Evolutionary conservation across 2,113 vertebrate species (phyloP).

Genomic region (Ictalurus punctatus): DNA sequence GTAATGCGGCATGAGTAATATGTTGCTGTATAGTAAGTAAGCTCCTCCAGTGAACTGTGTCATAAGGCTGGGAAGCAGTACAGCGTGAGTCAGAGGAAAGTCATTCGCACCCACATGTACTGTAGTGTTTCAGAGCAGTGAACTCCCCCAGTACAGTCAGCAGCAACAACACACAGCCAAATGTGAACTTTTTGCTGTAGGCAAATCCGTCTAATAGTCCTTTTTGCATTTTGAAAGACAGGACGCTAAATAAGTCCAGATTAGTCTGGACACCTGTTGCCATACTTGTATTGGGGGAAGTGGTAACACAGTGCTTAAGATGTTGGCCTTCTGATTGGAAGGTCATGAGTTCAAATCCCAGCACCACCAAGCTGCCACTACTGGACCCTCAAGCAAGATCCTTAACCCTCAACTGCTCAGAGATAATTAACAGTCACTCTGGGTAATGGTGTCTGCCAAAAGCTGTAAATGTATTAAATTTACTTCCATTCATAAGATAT

Average conservation of each 20-base stretch:
- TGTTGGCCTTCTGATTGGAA: no score
- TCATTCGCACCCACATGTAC: conserved; percentile 45
- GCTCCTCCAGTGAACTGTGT: conserved; percentile 21
- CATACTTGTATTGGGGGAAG: background rate
- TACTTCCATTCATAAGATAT: background rate
- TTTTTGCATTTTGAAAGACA: conserved; percentile 10
- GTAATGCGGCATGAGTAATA: conserved; percentile 17
- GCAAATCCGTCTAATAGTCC: background rate
- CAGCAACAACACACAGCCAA: conserved; percentile 11
- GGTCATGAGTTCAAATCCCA: no score
- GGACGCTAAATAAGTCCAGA: background rate
- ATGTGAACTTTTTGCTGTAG: conserved; percentile 2
- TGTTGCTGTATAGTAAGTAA: conserved; percentile 17
- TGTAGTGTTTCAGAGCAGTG: conserved; percentile 26
- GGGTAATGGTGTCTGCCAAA: no score
- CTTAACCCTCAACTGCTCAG: no score
- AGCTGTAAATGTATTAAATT: background rate
- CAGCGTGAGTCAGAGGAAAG: conserved; percentile 29
- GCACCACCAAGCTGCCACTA: no score
- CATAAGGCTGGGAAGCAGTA: conserved; percentile 29
- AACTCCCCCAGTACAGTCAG: conserved; percentile 40
- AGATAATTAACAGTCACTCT: no score
- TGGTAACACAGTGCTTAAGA: no score
- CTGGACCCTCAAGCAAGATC: no score
- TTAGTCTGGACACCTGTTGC: background rate